Evolutionary conservation across 2,113 vertebrate genomes (phyloP).

Genomic region (Engystomops pustulosus): DNA sequence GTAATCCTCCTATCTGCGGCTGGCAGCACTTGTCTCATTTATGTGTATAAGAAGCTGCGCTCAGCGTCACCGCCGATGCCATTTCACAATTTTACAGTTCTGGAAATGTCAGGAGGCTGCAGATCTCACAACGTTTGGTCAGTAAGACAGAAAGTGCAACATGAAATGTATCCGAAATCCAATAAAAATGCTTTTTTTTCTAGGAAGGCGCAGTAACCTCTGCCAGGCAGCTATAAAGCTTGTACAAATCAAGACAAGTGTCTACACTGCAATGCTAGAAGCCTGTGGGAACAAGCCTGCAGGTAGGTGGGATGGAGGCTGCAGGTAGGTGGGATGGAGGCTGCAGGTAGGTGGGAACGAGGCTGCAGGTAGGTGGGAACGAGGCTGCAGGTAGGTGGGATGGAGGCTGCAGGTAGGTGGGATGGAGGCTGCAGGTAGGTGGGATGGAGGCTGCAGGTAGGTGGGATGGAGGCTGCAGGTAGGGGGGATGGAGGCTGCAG

Average conservation of each 20-base stretch:
- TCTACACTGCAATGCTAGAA: neutral
- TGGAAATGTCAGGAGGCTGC: conserved; percentile 44
- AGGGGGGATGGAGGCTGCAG: too few relatives aligned
- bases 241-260: conserved; percentile 13
- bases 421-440: too few relatives aligned
- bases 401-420: too few relatives aligned
- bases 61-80: neutral
- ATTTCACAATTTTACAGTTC: conserved; percentile 20
- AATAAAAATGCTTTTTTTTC: conserved; percentile 29
- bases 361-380: too few relatives aligned
- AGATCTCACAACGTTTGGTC: conserved; percentile 12
- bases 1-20: neutral
- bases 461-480: too few relatives aligned
- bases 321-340: too few relatives aligned
- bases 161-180: conserved; percentile 26
- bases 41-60: neutral
- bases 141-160: conserved; percentile 12
- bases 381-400: too few relatives aligned
- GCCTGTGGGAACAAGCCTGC: too few relatives aligned
- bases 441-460: too few relatives aligned
- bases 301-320: too few relatives aligned
- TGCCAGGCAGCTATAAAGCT: neutral
- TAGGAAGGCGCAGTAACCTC: conserved; percentile 18
- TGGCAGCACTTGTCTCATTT: conserved; percentile 6
- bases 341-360: too few relatives aligned